Base-by-base conservation (phyloP, 64 coral and sea anemone species). In the Actinia tenebrosa region DNA sequence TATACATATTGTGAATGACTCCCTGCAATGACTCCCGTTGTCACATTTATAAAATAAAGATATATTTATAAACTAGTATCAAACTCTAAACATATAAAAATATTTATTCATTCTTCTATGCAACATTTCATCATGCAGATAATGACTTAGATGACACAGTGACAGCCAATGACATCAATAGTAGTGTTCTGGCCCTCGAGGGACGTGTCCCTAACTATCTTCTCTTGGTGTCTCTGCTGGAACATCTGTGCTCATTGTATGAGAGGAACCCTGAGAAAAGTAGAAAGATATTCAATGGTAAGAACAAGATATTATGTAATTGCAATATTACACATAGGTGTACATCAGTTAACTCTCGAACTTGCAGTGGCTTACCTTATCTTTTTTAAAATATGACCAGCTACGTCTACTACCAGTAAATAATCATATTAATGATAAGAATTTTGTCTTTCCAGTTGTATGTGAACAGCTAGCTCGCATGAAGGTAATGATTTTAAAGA, bases 401-500 rank as follows among this genome's bases (percentile, higher is more conserved):
- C 4, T 56, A 56, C 14, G 4, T 7, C 55, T 56, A 10, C 55
- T 10, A 56, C 4, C 17, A 53, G 6, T 50, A 37, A 37, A 37
- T 50, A 1, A 13, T 45, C 2, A 44, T 45, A 44, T 45, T 50
- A 47, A 1, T 53, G 43, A 53, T 81, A 20, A 50, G 25, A 1
- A 16, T 25, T 69, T 3, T 90, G 68, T 84, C 80, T 52, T 92
- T 95, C 17, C 56, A 98, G 96, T 94, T 71, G 53, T 98, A 4
- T 98, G 96, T 86, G 89, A 98, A 75, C 96, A 98, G 88, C 91
- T 98, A 59, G 89, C 91, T 47, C 92, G 62, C 59, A 95, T 98
- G 93, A 95, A 98, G 88, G 96, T 98, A 84, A 88, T 83, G 46
- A 86, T 45, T 60, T 54, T 58, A 58, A 58, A 58, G 47, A 5